Evolutionary conservation across 2,797 vertebrate genomes (phyloP), one percentile per base, ranked within the genome.

Genomic region (Artibeus lituratus): DNA sequence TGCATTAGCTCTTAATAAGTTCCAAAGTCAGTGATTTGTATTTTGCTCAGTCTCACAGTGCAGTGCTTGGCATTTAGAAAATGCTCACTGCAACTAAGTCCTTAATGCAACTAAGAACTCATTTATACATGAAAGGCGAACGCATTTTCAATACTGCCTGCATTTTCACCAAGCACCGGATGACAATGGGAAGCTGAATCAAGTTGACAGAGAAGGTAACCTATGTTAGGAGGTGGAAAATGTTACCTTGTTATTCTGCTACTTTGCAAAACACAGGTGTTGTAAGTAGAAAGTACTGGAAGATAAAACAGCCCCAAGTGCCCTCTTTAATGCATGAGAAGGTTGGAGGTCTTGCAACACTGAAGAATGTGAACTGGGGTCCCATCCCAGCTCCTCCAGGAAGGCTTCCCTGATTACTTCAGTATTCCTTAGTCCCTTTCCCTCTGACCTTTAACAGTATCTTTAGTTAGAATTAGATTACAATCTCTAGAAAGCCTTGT

Each of bases 271-370:
- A 14, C 6, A 42, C 39, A 93, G 49, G 26, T 6, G 21, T 24
- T 51, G 5, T 24, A 26, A 7, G 3, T n/a, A 55, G n/a, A 39
- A 83, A 22, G 12, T 24, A 2, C 4, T 7, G 35, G 73, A 80
- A 26, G 67, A 39, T 1, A 3, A 51, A 53, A 15, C 1, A 32
- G 39, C 10, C 39, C 44, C 7, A 0, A 1, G 11, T 37, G 21
- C 10, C 51, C 47, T 29, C 21, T 32, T 42, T 32, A 29, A 4
- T 14, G 32, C 26, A 10, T 42, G 10, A 84, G 35, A 53, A 32
- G 19, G 10, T 8, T 18, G n/a, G 44, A 21, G 39, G 29, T 80
- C n/a, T 78, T 72, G 4, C 44, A 18, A 49, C 14, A 37, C 2
- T 35, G 88, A n/a, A 55, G 15, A 24, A 5, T 37, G 32, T 11